A percentile compares a stretch with the other conserved stretches of the same genome.
phyloP scores from a whole-genome alignment of 2,113 vertebrate genomes.

The Corythoichthys haematopterus region DNA sequence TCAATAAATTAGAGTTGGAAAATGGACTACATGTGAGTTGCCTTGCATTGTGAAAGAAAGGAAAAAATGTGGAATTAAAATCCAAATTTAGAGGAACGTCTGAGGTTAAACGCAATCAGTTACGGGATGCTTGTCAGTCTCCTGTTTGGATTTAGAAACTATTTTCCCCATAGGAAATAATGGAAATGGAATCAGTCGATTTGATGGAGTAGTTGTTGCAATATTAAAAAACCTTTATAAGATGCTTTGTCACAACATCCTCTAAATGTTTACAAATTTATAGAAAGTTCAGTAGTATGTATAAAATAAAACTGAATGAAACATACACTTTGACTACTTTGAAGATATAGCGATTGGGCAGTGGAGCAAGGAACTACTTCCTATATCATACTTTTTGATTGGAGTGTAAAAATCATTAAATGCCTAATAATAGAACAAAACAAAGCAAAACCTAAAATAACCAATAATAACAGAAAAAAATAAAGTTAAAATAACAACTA shows the following conservation, averaged over 20 bases:
- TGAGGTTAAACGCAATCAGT: constrained; percentile 1
- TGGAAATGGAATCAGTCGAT: background rate
- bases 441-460: too few relatives aligned
- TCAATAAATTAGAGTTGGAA: background rate
- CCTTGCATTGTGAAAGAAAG: background rate
- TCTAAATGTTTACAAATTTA: background rate
- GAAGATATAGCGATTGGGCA: too few relatives aligned
- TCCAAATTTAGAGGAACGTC: background rate
- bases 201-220: background rate
- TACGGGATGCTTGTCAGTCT: background rate
- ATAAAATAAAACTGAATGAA: background rate
- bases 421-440: background rate
- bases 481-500: too few relatives aligned
- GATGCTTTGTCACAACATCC: background rate
- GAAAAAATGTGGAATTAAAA: background rate
- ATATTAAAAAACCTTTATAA: background rate
- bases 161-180: background rate
- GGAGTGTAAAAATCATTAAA: background rate
- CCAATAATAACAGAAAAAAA: too few relatives aligned
- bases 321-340: too few relatives aligned
- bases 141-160: background rate
- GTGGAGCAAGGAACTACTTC: too few relatives aligned
- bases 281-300: background rate
- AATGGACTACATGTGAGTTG: background rate
- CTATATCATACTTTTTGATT: background rate